These are phyloP conservation scores for Callipepla squamata DNA, from an alignment of 2,113 vertebrate species.

Conservation along the genomic window DNA sequence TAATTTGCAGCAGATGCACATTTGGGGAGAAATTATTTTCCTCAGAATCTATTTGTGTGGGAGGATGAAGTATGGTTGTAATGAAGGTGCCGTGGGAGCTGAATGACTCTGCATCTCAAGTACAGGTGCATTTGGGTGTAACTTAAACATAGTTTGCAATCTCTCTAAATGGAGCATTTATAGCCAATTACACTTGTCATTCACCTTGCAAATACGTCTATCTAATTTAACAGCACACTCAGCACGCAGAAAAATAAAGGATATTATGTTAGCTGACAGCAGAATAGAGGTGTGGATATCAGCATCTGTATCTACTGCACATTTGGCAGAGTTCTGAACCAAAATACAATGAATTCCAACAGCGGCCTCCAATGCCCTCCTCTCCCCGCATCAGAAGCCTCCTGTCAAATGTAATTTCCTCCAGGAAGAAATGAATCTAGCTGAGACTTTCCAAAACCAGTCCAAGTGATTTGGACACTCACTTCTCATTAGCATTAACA, in stretches of 20 bases:
- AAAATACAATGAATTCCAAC: not conserved
- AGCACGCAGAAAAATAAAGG: conserved; percentile 55
- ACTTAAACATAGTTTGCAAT: conserved; percentile 73
- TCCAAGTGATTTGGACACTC: conserved; percentile 66
- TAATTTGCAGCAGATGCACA: conserved; percentile 66
- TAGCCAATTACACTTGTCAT: conserved; percentile 72
- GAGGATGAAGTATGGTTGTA: conserved; percentile 65
- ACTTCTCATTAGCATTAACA: conserved; percentile 53
- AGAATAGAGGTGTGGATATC: conserved; percentile 13
- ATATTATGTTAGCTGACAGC: conserved; percentile 40
- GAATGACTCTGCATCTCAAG: conserved; percentile 68
- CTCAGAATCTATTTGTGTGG: conserved; percentile 63
- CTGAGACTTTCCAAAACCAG: conserved; percentile 47
- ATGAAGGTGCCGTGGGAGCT: conserved; percentile 63
- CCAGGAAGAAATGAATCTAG: conserved; percentile 17
- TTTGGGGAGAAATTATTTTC: conserved; percentile 68
- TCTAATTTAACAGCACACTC: conserved; percentile 57
- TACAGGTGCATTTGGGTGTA: conserved; percentile 70
- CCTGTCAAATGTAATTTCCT: conserved; percentile 51
- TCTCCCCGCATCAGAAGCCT: conserved; percentile 37
- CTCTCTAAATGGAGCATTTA: conserved; percentile 69
- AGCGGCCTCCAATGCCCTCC: conserved; percentile 18
- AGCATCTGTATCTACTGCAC: not conserved
- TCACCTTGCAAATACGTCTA: conserved; percentile 63
- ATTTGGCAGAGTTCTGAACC: conserved; percentile 10